Evolutionary conservation across 2,888 invertebrate species (phyloP).

Genomic region (Apoderus coryli): DNA sequence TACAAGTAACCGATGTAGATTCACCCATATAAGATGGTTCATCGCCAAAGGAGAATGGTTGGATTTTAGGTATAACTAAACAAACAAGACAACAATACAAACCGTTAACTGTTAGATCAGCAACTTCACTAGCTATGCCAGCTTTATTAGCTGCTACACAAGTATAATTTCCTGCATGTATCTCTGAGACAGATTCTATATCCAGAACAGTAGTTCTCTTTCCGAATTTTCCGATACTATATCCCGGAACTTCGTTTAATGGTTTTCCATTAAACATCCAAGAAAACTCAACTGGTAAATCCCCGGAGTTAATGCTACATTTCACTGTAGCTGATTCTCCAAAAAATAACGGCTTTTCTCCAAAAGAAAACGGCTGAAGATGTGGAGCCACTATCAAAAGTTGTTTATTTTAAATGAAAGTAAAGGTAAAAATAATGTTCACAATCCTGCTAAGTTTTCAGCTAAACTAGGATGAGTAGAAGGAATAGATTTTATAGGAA

Average conservation of each 20-base stretch:
- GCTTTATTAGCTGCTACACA: conserved; percentile 41
- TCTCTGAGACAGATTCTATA: conserved; percentile 39
- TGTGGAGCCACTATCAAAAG: conserved; percentile 40
- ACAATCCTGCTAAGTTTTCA: too few relatives aligned
- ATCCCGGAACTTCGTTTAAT: too few relatives aligned
- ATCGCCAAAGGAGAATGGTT: conserved; percentile 61
- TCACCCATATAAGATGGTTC: conserved; percentile 41
- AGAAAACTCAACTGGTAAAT: conserved; percentile 54
- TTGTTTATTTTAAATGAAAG: too few relatives aligned
- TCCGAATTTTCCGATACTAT: too few relatives aligned
- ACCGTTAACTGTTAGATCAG: conserved; percentile 42
- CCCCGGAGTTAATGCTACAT: conserved; percentile 54
- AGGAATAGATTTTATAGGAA: too few relatives aligned
- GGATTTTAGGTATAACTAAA: conserved; percentile 59
- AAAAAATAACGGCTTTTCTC: conserved; percentile 45
- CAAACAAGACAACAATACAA: conserved; percentile 14
- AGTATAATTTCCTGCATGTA: conserved; percentile 43
- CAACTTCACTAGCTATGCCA: conserved; percentile 35
- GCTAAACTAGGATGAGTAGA: too few relatives aligned
- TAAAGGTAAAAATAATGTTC: conserved; percentile 40
- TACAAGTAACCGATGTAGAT: conserved; percentile 39
- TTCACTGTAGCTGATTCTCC: conserved; percentile 51
- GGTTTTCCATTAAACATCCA: conserved; percentile 55
- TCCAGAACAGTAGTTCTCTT: conserved; percentile 49
- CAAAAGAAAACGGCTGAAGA: conserved; percentile 52